These are phyloP conservation scores for Saimiri boliviensis DNA, from an alignment of 2,113 vertebrate genomes.

Conservation along the genomic window DNA sequence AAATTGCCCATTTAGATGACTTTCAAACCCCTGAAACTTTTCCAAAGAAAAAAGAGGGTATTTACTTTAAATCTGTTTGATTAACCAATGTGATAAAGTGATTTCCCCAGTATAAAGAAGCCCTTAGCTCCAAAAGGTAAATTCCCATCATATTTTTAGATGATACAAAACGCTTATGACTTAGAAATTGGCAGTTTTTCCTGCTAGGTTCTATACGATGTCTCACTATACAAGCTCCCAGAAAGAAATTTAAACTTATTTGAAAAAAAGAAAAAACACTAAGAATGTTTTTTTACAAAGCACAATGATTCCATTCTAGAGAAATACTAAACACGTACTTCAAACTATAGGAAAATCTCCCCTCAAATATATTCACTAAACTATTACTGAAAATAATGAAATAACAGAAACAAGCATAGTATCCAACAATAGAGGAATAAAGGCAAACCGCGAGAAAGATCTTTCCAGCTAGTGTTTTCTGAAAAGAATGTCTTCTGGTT, in stretches of 20 bases:
- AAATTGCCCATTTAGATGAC: slow-evolving; percentile 19
- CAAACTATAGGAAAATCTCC: not conserved
- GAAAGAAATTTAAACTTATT: slow-evolving; percentile 53
- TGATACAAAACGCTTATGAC: slow-evolving; percentile 50
- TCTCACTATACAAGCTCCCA: slow-evolving; percentile 62
- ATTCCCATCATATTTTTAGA: slow-evolving; percentile 57
- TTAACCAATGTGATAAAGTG: slow-evolving; percentile 53
- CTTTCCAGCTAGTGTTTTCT: not conserved
- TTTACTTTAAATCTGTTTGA: slow-evolving; percentile 46
- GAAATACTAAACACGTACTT: slow-evolving; percentile 2
- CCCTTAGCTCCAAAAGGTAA: slow-evolving; percentile 59
- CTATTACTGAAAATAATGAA: not conserved
- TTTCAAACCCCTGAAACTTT: slow-evolving; percentile 43
- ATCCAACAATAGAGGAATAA: not conserved
- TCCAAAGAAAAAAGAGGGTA: slow-evolving; percentile 45
- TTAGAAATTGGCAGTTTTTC: slow-evolving; percentile 66
- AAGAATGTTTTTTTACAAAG: slow-evolving; percentile 3
- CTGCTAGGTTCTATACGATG: slow-evolving; percentile 25
- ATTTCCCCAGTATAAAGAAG: slow-evolving; percentile 30
- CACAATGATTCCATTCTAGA: not conserved
- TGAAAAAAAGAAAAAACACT: not conserved
- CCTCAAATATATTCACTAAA: not conserved
- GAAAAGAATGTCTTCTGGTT: not conserved
- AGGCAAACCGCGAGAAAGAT: fast-evolving
- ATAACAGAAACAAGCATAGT: not conserved